Evolutionary conservation across 2,113 vertebrate genomes (phyloP).

Genomic region (Ceyx cyanopectus): DNA sequence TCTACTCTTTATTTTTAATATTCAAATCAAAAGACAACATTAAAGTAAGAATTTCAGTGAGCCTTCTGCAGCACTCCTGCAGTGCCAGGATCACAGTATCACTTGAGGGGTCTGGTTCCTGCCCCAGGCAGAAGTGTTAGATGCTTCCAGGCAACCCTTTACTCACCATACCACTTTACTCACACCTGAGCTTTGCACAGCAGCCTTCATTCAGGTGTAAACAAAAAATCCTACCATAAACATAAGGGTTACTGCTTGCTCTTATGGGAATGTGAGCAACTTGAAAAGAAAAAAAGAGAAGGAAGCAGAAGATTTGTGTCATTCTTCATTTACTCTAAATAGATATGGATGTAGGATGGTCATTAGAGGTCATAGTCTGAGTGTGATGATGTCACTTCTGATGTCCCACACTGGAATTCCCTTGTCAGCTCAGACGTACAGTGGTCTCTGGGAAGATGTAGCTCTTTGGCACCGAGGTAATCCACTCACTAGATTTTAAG

Average conservation of each 20-base stretch:
- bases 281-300: neutral
- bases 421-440: neutral
- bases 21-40: constrained; percentile 12
- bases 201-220: neutral
- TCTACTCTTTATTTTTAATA: constrained; percentile 2
- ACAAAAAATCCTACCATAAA: neutral
- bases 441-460: neutral
- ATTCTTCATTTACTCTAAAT: neutral
- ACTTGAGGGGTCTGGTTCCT: neutral
- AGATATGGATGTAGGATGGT: neutral
- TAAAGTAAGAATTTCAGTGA: neutral
- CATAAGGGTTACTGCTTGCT: neutral
- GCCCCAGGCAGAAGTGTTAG: neutral
- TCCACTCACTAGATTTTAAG: neutral
- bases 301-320: neutral
- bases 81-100: neutral
- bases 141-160: neutral
- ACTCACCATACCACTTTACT: neutral
- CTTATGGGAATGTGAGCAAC: neutral
- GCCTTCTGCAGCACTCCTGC: neutral
- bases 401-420: neutral
- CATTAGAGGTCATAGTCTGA: neutral
- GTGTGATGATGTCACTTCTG: neutral
- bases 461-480: neutral
- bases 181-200: neutral